A percentile compares a stretch with the other conserved stretches of the same genome.
Conservation (phyloP, 2,888 invertebrate species). For the Gasteruption jaculator region DNA sequence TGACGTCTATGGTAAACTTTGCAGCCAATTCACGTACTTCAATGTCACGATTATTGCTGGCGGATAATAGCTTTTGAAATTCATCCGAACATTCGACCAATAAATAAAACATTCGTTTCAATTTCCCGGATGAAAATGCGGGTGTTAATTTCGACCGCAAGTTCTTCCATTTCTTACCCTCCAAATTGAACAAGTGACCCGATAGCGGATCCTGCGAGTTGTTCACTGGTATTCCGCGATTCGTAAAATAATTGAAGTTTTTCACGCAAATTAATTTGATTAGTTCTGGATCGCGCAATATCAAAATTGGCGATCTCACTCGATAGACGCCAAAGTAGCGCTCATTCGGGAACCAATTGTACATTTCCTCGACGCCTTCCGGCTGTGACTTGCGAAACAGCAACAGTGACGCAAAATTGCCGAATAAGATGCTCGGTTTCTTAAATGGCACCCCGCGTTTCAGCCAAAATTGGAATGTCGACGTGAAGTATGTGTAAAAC, state of each 20-base stretch:
- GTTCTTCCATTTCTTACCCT: slow-evolving; percentile 51
- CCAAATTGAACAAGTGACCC: slow-evolving; percentile 48
- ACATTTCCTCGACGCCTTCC: slow-evolving; percentile 42
- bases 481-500: slow-evolving; percentile 40
- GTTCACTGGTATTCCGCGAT: slow-evolving; percentile 44
- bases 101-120: slow-evolving; percentile 52
- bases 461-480: slow-evolving; percentile 42
- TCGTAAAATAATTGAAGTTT: slow-evolving; percentile 39
- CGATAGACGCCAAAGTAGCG: slow-evolving; percentile 42
- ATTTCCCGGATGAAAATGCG: slow-evolving; percentile 54
- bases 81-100: slow-evolving; percentile 47
- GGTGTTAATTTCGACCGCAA: slow-evolving; percentile 52
- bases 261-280: slow-evolving; percentile 39
- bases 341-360: slow-evolving; percentile 41
- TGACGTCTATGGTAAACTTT: slow-evolving; percentile 54
- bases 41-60: slow-evolving; percentile 21
- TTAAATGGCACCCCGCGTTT: slow-evolving; percentile 37
- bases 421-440: slow-evolving; percentile 40
- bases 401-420: slow-evolving; percentile 39
- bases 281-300: slow-evolving; percentile 43
- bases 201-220: slow-evolving; percentile 42
- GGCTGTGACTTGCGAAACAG: slow-evolving; percentile 40
- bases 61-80: slow-evolving; percentile 36
- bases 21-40: slow-evolving; percentile 50
- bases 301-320: slow-evolving; percentile 39